These are phyloP conservation scores for Neoniphon sammara DNA, from an alignment of 2,797 vertebrate species.

Conservation along the genomic window DNA sequence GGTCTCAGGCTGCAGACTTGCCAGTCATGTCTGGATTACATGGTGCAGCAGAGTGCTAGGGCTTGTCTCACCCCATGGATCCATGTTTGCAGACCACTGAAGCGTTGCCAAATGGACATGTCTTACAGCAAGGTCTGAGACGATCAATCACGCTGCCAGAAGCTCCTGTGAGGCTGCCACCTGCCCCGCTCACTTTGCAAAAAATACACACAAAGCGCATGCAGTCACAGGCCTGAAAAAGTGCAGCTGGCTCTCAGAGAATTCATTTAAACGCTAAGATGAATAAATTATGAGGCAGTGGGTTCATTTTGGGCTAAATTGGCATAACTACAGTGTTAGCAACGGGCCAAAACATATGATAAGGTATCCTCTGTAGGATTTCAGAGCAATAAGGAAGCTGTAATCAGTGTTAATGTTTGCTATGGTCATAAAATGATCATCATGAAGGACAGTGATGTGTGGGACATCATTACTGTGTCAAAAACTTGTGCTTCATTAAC, in stretches of 20 bases:
- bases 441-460: neutral
- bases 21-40: conserved; percentile 46
- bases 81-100: conserved; percentile 50
- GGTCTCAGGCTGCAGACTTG: neutral
- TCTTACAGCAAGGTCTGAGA: conserved; percentile 26
- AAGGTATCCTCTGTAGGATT: conserved; percentile 7
- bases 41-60: conserved; percentile 18
- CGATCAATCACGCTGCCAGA: conserved; percentile 38
- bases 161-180: conserved; percentile 53
- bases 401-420: conserved; percentile 50
- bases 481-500: neutral
- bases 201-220: conserved; percentile 5
- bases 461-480: neutral
- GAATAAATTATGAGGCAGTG: conserved; percentile 47
- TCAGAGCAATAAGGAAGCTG: conserved; percentile 66
- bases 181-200: conserved; percentile 39
- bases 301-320: conserved; percentile 11
- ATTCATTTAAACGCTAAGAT: conserved; percentile 38
- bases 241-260: conserved; percentile 28
- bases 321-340: conserved; percentile 9
- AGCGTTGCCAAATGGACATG: conserved; percentile 51
- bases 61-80: conserved; percentile 27
- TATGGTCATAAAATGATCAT: conserved; percentile 13
- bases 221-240: neutral
- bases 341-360: conserved; percentile 9